Percentiles rank a stretch among this genome's conserved stretches.
These are phyloP conservation scores for Henricia sp. DNA, from an alignment of 53 echinoderm and acorn worm genomes.

Conservation along the genomic window DNA sequence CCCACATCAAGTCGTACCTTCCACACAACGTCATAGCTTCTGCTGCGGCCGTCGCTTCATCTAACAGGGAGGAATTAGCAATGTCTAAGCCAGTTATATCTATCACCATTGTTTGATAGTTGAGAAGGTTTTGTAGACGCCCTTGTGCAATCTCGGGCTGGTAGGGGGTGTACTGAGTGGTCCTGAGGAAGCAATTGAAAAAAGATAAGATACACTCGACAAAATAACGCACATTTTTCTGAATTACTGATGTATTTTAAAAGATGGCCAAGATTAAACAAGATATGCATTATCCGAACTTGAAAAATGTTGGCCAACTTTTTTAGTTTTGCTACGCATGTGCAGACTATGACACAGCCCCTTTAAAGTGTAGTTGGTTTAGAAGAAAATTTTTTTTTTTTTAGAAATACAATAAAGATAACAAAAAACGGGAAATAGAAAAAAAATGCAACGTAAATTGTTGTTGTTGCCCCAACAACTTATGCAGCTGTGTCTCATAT, in stretches of 20 bases:
- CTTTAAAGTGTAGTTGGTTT: background rate
- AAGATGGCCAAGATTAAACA: no score
- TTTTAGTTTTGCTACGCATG: no score
- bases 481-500: no score
- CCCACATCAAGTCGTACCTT: slow-evolving; percentile 63
- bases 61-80: slow-evolving; percentile 91
- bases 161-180: slow-evolving; percentile 99
- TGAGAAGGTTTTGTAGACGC: slow-evolving; percentile 81
- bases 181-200: slow-evolving; percentile 58
- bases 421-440: no score
- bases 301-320: no score
- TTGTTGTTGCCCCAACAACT: no score
- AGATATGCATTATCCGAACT: no score
- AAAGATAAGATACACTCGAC: background rate
- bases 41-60: slow-evolving; percentile 93
- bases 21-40: slow-evolving; percentile 92
- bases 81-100: slow-evolving; percentile 92
- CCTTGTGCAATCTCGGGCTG: slow-evolving; percentile 97
- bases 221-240: no score
- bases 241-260: background rate
- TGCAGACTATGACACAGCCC: no score
- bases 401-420: no score
- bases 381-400: no score
- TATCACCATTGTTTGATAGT: slow-evolving; percentile 95
- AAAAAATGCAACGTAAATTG: no score